Evolutionary conservation across 1,140 invertebrate genomes (phyloP), one percentile per base, ranked within the genome.

Genomic region (Bombus ignitus): DNA sequence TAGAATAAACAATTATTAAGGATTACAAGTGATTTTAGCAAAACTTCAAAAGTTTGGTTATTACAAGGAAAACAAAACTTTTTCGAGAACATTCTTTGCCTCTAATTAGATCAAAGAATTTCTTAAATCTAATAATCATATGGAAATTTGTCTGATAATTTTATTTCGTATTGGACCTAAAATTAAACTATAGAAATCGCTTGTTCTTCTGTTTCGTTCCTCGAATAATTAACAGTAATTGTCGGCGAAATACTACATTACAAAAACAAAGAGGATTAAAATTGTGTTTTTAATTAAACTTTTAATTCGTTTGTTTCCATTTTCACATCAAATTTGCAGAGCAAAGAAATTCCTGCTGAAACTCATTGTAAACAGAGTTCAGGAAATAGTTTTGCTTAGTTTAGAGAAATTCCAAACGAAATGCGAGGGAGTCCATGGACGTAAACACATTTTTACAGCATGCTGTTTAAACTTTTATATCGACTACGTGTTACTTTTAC

Each of bases 391-490:
- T 35, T 25, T 66, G 77, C 13, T 44, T 68, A 28, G 1, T 35
- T 66, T 68, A 28, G 62, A 44, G 76, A 68, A 79, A 68, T 9
- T 25, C 35, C 62, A 66, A 66, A 66, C n/a, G 47, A 47, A 66
- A 22, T 22, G 37, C 22, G 37, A 35, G 42, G 32, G 35, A n/a
- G 13, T 59, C 5, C 28, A 57, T 77, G 4, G 1, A 6, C 37
- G 25, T 32, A 42, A 28, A 77, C 42, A n/a, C 6, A 28, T n/a
- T 28, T 42, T 9, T 32, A 13, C 28, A 15, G 15, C 12, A 18
- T n/a, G 2, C 18, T 73, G 39, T n/a, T 73, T 73, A 42, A 72
- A 72, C 25, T 72, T 72, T 72, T 15, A 42, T 5, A 37, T 37
- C 15, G 28, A 44, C 42, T 37, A n/a, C 28, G 39, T 8, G 8